These are phyloP conservation scores for Tricholauxania praeusta DNA, from an alignment of 2,888 invertebrate species.

Conservation along the genomic window DNA sequence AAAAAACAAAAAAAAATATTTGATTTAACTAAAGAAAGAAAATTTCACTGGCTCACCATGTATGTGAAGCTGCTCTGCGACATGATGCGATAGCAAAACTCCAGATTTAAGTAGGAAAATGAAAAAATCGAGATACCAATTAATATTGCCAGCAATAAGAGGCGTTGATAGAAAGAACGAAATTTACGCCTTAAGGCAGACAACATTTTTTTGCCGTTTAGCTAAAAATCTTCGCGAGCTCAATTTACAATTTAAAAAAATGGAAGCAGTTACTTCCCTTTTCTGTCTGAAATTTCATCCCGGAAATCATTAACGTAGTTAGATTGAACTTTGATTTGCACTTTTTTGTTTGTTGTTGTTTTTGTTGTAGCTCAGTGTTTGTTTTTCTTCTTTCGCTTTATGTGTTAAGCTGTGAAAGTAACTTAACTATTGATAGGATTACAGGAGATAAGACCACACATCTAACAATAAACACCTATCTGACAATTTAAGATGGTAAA, in stretches of 20 bases:
- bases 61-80: constrained; percentile 62
- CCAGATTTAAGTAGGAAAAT: constrained; percentile 64
- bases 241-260: neutral
- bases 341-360: too few species aligned
- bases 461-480: too few species aligned
- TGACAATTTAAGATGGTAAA: too few species aligned
- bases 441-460: too few species aligned
- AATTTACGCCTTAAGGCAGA: constrained; percentile 61
- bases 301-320: too few species aligned
- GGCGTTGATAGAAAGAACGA: constrained; percentile 61
- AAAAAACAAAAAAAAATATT: constrained; percentile 8
- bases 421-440: too few species aligned
- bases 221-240: neutral
- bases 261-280: too few species aligned
- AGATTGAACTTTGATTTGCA: too few species aligned
- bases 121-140: constrained; percentile 58
- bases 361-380: too few species aligned
- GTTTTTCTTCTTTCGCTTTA: too few species aligned
- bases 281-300: too few species aligned
- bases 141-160: constrained; percentile 57
- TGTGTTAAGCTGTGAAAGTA: too few species aligned
- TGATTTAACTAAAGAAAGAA: neutral
- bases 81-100: constrained; percentile 64
- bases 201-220: constrained; percentile 54
- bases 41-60: constrained; percentile 56